Percentiles rank a stretch among this genome's conserved stretches.
Evolutionary conservation across 2,888 invertebrate genomes (phyloP).

Genomic region (Meandrusa payeni): DNA sequence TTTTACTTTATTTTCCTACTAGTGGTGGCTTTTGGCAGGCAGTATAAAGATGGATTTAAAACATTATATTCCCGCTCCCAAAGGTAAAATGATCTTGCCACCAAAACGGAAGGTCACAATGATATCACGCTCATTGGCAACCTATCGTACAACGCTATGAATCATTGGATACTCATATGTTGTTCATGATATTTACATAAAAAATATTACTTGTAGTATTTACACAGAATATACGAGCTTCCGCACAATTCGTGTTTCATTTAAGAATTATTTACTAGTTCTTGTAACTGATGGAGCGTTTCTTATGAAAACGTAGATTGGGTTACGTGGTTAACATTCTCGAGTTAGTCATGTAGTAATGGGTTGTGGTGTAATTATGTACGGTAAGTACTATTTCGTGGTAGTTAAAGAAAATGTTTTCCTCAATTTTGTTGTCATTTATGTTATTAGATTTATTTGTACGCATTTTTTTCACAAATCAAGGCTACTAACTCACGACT

Average conservation of each 20-base stretch:
- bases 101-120: conserved; percentile 40
- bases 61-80: conserved; percentile 31
- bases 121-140: conserved; percentile 52
- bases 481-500: no score
- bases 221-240: conserved; percentile 3
- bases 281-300: not conserved
- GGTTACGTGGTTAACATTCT: conserved; percentile 1
- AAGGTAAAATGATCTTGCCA: conserved; percentile 31
- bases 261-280: not conserved
- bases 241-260: conserved; percentile 3
- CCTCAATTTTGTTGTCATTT: no score
- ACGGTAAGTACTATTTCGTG: no score
- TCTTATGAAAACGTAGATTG: no score
- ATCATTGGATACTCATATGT: conserved; percentile 44
- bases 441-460: no score
- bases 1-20: no score
- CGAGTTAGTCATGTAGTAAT: conserved; percentile 4
- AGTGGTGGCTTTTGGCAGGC: no score
- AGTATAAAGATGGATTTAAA: no score
- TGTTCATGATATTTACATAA: not conserved
- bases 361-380: not conserved
- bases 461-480: no score
- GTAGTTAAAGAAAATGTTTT: no score
- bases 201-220: not conserved
- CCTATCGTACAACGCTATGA: conserved; percentile 40